Conservation (phyloP, 2,888 invertebrate species). For the Dryococelus australis region DNA sequence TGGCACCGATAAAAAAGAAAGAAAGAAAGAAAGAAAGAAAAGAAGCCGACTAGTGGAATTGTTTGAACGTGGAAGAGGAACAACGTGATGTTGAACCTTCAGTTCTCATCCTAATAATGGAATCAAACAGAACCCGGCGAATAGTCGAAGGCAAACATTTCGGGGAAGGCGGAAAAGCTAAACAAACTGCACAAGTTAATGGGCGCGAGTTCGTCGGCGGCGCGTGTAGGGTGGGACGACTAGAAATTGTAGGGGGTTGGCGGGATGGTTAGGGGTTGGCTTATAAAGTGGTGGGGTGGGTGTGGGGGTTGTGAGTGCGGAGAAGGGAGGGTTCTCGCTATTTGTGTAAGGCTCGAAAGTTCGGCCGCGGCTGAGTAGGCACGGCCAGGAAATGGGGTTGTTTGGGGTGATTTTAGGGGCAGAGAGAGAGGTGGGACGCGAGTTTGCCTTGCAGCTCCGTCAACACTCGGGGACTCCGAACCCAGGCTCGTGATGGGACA, state of each 20-base stretch:
- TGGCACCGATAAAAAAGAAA: neutral
- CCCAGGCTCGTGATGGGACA: neutral
- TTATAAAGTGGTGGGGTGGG: no score
- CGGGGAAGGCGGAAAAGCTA: neutral
- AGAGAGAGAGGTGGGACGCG: neutral
- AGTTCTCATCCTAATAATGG: neutral
- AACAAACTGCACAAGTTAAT: neutral
- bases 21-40: no score
- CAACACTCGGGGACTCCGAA: neutral
- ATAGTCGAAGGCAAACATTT: neutral
- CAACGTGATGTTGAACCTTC: neutral
- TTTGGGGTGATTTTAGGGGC: neutral
- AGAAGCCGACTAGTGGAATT: neutral
- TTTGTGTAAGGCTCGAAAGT: neutral
- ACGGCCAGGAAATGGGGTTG: neutral
- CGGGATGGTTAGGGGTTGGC: neutral
- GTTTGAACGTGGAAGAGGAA: neutral
- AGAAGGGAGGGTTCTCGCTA: neutral
- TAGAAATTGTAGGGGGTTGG: neutral
- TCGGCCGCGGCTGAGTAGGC: neutral
- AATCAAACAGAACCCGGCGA: neutral
- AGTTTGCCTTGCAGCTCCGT: slow-evolving; percentile 7
- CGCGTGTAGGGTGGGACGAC: neutral
- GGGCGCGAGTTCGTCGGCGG: neutral
- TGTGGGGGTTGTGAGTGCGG: no score